Evolutionary conservation across 2,888 invertebrate genomes (phyloP), one percentile per base, ranked within the genome.

Genomic region (Pollenia amentaria): DNA sequence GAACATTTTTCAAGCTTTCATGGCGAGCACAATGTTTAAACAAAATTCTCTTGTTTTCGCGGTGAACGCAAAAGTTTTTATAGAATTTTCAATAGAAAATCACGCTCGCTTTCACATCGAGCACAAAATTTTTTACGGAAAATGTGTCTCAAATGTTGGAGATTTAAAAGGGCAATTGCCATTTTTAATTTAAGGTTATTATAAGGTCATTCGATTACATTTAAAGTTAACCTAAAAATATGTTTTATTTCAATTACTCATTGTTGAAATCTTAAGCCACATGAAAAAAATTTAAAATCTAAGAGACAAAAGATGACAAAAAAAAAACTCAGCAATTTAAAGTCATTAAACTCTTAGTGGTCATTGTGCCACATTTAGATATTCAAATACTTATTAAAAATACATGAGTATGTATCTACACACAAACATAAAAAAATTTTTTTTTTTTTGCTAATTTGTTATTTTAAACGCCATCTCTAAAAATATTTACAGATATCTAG

Each of bases 301-400:
- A 53, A 62, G 38, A 72, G 29, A 51, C 60, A 51, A 51, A 57
- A 48, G 40, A 40, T 12, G 46, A 60, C 29, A 60, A 69, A 55
- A 73, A 57, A 76, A 62, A 53, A 69, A 67, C 65, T 44, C 53
- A 57, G 55, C 29, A 65, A 67, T 6, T 79, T 51, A 2, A 70
- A 75, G 86, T 83, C 83, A 86, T 86, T 83, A 82, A 86, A 82
- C 83, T 79, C 38, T 75, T 14, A 86, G 78, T 70, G 86, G 82
- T 79, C 79, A 83, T 86, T 86, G 86, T 86, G 78, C 86, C 69
- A 86, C 55, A 76, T 82, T 76, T 70, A 16, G 69, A 69, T 70
- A 60, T 73, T 60, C 40, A 69, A 60, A 29, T 38, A 46, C 38
- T 60, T 57, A 44, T 67, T 81, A 42, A 64, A 62, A 62, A 38